phyloP scores from a whole-genome alignment of 2,113 vertebrate genomes.

The Peromyscus maniculatus region DNA sequence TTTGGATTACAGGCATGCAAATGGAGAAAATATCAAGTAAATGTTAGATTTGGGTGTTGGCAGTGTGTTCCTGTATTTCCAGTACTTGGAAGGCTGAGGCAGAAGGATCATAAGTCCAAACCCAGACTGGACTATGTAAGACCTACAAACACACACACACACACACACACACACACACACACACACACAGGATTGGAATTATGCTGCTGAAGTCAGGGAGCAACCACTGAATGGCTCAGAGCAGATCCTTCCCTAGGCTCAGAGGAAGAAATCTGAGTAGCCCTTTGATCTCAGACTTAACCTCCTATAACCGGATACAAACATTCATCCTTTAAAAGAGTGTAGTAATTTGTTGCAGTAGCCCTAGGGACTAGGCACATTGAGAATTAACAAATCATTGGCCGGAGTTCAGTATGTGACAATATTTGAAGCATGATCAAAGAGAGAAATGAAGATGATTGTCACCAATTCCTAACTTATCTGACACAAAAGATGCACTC shows the following conservation, averaged over 20 bases:
- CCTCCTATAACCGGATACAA: not conserved
- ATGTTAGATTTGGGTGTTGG: not conserved
- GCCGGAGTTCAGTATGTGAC: not conserved
- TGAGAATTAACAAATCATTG: conserved; percentile 24
- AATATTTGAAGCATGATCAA: not conserved
- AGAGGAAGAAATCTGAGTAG: not conserved
- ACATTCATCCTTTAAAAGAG: not conserved
- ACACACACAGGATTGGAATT: not conserved
- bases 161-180: not conserved
- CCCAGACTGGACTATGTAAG: not conserved
- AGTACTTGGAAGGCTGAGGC: not conserved
- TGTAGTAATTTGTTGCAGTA: not conserved
- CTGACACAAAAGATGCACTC: not conserved
- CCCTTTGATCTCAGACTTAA: not conserved
- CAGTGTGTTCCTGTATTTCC: not conserved
- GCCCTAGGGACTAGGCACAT: not conserved
- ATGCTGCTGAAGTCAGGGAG: not conserved
- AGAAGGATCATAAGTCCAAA: not conserved
- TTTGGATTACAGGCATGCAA: not conserved
- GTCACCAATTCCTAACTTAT: not conserved
- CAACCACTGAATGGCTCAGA: not conserved
- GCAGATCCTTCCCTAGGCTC: not conserved
- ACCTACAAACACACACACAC: not conserved
- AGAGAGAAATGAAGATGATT: not conserved
- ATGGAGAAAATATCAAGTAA: not conserved